Conservation (phyloP, 1,140 invertebrate species). For the Pollicipes pollicipes region DNA sequence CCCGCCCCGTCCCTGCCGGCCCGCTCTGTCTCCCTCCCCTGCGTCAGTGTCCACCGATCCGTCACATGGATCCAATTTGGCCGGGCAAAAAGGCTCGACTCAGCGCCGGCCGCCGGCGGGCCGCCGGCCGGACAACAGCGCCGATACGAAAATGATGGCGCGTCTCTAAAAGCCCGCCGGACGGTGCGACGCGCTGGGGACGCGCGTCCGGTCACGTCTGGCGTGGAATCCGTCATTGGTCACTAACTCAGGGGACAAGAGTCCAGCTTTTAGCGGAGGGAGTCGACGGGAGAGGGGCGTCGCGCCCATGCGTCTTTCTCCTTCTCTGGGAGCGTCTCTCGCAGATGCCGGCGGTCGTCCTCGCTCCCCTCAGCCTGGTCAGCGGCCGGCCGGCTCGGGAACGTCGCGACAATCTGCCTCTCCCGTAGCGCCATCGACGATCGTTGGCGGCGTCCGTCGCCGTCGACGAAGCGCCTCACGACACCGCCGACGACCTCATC, state of each 20-base stretch:
- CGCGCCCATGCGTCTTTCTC: too few species aligned
- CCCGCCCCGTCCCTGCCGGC: too few species aligned
- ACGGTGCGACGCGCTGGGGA: too few species aligned
- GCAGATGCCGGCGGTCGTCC: too few species aligned
- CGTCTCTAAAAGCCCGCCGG: not conserved
- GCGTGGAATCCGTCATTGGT: not conserved
- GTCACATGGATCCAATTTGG: constrained; percentile 1
- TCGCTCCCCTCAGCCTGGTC: too few species aligned
- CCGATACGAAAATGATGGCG: not conserved
- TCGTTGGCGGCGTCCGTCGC: not conserved
- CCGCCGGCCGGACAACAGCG: too few species aligned
- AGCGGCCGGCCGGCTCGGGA: too few species aligned
- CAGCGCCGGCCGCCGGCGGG: not conserved
- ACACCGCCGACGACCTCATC: too few species aligned
- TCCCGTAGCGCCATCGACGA: not conserved
- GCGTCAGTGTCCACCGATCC: not conserved
- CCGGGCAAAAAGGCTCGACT: not conserved
- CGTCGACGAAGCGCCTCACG: not conserved
- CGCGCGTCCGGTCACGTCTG: not conserved
- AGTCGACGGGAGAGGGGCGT: not conserved
- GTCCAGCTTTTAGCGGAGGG: not conserved
- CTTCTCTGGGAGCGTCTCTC: not conserved
- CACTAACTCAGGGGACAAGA: not conserved
- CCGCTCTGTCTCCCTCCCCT: not conserved
- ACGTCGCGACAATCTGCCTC: too few species aligned